Base-by-base conservation (phyloP, 2,113 vertebrate species). In the Symphodus melops region DNA sequence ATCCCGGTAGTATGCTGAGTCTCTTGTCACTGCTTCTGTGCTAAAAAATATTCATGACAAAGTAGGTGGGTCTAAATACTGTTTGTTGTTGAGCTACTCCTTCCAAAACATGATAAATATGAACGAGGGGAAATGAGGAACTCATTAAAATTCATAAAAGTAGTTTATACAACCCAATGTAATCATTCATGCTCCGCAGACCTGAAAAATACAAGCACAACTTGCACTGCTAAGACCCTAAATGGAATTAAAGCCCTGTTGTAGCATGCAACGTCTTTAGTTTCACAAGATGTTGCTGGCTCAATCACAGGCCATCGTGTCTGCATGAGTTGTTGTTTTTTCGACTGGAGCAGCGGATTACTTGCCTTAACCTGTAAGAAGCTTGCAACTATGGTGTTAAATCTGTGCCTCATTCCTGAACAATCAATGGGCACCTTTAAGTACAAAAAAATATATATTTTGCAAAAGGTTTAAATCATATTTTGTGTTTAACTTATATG, bases 81-180 rank as follows among this genome's bases (percentile, higher is more conserved):
- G 23, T 14, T 0, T 55, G 52, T 36, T 70, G 49, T 71, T 9
- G 17, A 68, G 58, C 53, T 21, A 5, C 41, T 56, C 16, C 55
- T 72, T 25, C 33, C 53, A 77, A 85, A 69, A 64, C 53, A 60
- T 13, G 10, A 75, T 76, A 20, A 81, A 79, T 73, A 83, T 84
- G 54, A 86, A 84, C 69, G 39, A 72, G 44, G 9, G 37, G 17
- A 59, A 71, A 64, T 60, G 3, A 67, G 55, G 41, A 67, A 78
- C 51, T 52, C 66, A 62, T 77, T 48, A 67, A 71, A 46, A 83
- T 42, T 66, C 17, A 65, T 54, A n/a, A 37, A 21, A 37, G 59
- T n/a, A 59, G 46, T 78, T 62, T 70, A 46, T 2, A 54, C 53
- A 65, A 59, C n/a, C 61, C 8, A 54, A 65, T 41, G 41, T 39